Conservation (phyloP, 2,888 invertebrate genomes). For the Platycheirus albimanus region DNA sequence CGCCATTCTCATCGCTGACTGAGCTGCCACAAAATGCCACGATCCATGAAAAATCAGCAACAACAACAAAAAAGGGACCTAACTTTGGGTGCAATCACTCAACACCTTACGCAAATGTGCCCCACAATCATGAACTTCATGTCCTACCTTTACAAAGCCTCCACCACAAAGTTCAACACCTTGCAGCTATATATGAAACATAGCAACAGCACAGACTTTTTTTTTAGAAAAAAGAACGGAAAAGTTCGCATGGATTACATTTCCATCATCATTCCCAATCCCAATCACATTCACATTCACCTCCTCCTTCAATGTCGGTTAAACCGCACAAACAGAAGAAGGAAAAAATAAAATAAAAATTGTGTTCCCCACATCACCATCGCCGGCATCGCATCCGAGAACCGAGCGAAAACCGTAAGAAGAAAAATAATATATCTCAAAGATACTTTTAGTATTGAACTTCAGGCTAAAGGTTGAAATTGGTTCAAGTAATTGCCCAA, state of each 20-base stretch:
- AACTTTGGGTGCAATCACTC: slow-evolving; percentile 68
- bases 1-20: too few species aligned
- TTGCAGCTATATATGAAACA: slow-evolving; percentile 31
- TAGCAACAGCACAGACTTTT: background rate
- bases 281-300: slow-evolving; percentile 53
- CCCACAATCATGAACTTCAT: slow-evolving; percentile 74
- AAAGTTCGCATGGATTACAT: slow-evolving; percentile 70
- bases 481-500: slow-evolving; percentile 81
- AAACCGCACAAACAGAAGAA: slow-evolving; percentile 41
- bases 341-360: background rate
- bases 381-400: slow-evolving; percentile 23
- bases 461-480: slow-evolving; percentile 83
- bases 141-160: slow-evolving; percentile 55
- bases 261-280: slow-evolving; percentile 54
- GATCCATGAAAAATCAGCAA: slow-evolving; percentile 22
- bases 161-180: slow-evolving; percentile 69
- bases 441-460: slow-evolving; percentile 80
- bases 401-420: slow-evolving; percentile 22
- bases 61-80: slow-evolving; percentile 12
- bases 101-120: slow-evolving; percentile 74
- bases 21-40: slow-evolving; percentile 34
- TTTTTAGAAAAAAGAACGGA: slow-evolving; percentile 56
- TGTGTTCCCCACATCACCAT: slow-evolving; percentile 16
- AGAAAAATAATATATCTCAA: slow-evolving; percentile 50
- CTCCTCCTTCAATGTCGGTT: slow-evolving; percentile 58